Evolutionary conservation across 2,888 invertebrate genomes (phyloP).

Genomic region (Protodeltote pygarga): DNA sequence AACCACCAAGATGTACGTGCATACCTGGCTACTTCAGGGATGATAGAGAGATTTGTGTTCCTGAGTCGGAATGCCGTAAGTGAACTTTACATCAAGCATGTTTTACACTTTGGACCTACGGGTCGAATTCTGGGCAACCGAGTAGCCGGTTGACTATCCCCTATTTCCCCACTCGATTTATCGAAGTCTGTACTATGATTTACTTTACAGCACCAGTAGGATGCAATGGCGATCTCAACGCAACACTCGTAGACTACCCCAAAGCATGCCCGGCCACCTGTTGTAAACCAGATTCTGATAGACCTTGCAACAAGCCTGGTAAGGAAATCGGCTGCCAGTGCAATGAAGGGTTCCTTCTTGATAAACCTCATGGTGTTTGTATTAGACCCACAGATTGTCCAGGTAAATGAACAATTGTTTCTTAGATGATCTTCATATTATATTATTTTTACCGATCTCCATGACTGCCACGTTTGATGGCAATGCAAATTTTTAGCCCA

Average conservation of each 20-base stretch:
- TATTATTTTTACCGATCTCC: too few species aligned
- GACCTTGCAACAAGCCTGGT: slow-evolving; percentile 20
- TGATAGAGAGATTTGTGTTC: slow-evolving; percentile 45
- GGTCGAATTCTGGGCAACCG: too few species aligned
- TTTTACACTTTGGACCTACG: too few species aligned
- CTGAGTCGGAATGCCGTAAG: slow-evolving; percentile 46
- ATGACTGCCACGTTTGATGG: too few species aligned
- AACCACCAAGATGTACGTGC: slow-evolving; percentile 54
- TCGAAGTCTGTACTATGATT: too few species aligned
- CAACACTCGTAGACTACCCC: slow-evolving; percentile 47
- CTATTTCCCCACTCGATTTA: too few species aligned
- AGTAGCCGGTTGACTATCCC: too few species aligned
- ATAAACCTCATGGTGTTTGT: slow-evolving; percentile 40
- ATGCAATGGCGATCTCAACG: slow-evolving; percentile 52
- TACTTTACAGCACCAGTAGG: slow-evolving; percentile 6
- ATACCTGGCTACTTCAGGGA: slow-evolving; percentile 48
- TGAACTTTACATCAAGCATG: not conserved
- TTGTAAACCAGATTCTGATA: slow-evolving; percentile 15
- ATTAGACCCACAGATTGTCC: slow-evolving; percentile 43
- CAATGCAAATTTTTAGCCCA: too few species aligned
- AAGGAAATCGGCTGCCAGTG: slow-evolving; percentile 54
- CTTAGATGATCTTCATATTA: too few species aligned
- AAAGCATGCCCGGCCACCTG: slow-evolving; percentile 50
- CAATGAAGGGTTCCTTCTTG: slow-evolving; percentile 46
- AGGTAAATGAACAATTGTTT: slow-evolving; percentile 1